These are phyloP conservation scores for Timema cristinae DNA, from an alignment of 2,888 invertebrate genomes.

Conservation along the genomic window DNA sequence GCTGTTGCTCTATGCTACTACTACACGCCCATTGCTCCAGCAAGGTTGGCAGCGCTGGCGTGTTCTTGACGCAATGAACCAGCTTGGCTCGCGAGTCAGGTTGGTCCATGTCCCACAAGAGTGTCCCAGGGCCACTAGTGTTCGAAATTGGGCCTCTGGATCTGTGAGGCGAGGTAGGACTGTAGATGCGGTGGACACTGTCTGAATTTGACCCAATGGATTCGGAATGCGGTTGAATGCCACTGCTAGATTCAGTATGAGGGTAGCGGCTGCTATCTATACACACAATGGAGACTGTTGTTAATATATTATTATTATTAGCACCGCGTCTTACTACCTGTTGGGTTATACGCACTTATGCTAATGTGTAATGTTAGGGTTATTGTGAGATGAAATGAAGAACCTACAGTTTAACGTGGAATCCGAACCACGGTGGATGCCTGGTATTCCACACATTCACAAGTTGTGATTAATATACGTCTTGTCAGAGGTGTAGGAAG, in stretches of 20 bases:
- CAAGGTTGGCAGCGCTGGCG: constrained; percentile 9
- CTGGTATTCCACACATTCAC: no score
- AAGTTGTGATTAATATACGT: no score
- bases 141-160: constrained; percentile 70
- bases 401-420: no score
- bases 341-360: no score
- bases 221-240: constrained; percentile 55
- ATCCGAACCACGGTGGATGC: no score
- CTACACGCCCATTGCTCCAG: constrained; percentile 17
- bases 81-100: constrained; percentile 18
- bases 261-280: constrained; percentile 71
- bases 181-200: constrained; percentile 53
- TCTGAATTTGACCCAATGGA: constrained; percentile 47
- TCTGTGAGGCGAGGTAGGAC: constrained; percentile 57
- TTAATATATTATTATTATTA: constrained; percentile 25
- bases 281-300: constrained; percentile 41
- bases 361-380: no score
- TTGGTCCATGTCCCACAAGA: constrained; percentile 47
- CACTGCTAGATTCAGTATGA: constrained; percentile 68
- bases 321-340: no score
- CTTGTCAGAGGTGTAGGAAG: no score
- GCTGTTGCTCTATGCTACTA: background rate
- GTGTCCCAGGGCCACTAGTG: constrained; percentile 74
- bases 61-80: constrained; percentile 16
- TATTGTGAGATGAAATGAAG: no score